Conservation (phyloP, 2,113 vertebrate species). For the Campylorhamphus procurvoides region DNA sequence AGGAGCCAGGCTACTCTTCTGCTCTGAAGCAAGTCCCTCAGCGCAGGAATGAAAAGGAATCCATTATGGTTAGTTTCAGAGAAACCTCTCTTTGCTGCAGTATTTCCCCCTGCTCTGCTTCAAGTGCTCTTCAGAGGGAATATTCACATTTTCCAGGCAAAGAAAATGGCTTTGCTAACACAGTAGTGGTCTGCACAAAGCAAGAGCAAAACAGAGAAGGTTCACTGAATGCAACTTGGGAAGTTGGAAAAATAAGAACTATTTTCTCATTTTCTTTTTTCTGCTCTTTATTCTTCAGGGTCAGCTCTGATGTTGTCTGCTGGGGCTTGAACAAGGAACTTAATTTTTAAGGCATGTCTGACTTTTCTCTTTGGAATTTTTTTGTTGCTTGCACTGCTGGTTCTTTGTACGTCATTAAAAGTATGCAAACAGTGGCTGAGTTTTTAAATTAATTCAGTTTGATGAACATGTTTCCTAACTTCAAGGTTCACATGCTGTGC, state of each 20-base stretch:
- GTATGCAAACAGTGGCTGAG: not conserved
- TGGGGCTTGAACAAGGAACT: not conserved
- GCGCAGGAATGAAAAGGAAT: not conserved
- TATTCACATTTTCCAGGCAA: constrained; percentile 20
- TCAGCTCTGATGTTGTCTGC: not conserved
- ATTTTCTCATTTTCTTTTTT: not conserved
- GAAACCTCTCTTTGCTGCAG: not conserved
- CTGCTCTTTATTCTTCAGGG: not conserved
- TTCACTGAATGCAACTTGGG: not conserved
- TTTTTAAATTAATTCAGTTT: not conserved
- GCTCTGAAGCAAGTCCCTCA: not conserved
- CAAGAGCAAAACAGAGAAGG: not conserved
- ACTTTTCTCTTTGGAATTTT: not conserved
- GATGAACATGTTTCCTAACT: not conserved
- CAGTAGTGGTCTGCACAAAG: constrained; percentile 19
- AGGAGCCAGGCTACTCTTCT: not conserved
- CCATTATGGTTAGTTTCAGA: constrained; percentile 7
- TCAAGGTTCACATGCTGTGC: not conserved
- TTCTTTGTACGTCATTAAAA: constrained; percentile 24
- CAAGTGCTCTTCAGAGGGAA: constrained; percentile 42
- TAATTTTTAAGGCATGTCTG: constrained; percentile 27
- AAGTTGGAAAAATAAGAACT: not conserved
- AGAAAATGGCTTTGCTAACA: not conserved
- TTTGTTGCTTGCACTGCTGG: not conserved
- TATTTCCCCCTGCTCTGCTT: constrained; percentile 2